A percentile compares a stretch with the other conserved stretches of the same genome.
phyloP scores from a whole-genome alignment of 2,113 vertebrate species.

The Etheostoma cragini region DNA sequence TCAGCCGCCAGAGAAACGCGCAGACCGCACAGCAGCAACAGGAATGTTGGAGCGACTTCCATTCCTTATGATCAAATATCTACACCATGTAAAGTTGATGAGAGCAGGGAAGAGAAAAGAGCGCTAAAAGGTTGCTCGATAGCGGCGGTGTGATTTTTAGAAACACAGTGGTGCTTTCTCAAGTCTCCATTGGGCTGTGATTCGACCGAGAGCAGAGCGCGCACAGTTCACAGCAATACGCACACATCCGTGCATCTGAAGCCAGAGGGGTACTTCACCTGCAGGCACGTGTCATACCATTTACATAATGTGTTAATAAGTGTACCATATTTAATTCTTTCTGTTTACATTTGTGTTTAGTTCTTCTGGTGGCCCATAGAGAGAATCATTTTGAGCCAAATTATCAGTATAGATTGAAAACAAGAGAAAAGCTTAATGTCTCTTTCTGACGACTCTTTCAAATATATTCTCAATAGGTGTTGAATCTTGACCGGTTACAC shows the following conservation, averaged over 20 bases:
- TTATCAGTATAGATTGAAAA: not conserved
- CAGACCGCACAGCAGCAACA: conserved; percentile 69
- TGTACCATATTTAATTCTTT: not conserved
- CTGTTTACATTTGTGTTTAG: not conserved
- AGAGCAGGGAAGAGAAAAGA: not conserved
- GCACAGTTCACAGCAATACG: conserved; percentile 37
- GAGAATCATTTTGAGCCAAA: not conserved
- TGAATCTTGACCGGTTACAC: conserved; percentile 7
- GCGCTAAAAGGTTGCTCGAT: conserved; percentile 32
- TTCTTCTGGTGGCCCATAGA: not conserved
- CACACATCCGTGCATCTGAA: conserved; percentile 41
- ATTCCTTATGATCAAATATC: conserved; percentile 54
- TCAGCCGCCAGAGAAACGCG: conserved; percentile 60
- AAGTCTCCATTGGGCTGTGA: conserved; percentile 76
- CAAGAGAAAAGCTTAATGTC: not conserved
- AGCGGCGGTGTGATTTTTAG: conserved; percentile 55
- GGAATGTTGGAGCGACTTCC: conserved; percentile 58
- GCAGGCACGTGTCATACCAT: conserved; percentile 4
- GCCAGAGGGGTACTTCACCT: conserved; percentile 51
- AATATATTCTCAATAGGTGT: not conserved
- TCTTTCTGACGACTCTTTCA: not conserved
- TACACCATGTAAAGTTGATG: not conserved
- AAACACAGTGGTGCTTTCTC: conserved; percentile 63
- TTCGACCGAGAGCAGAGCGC: conserved; percentile 52
- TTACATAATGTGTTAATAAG: not conserved